phyloP scores from a whole-genome alignment of 2,113 vertebrate species.

The Ageneiosus marmoratus region DNA sequence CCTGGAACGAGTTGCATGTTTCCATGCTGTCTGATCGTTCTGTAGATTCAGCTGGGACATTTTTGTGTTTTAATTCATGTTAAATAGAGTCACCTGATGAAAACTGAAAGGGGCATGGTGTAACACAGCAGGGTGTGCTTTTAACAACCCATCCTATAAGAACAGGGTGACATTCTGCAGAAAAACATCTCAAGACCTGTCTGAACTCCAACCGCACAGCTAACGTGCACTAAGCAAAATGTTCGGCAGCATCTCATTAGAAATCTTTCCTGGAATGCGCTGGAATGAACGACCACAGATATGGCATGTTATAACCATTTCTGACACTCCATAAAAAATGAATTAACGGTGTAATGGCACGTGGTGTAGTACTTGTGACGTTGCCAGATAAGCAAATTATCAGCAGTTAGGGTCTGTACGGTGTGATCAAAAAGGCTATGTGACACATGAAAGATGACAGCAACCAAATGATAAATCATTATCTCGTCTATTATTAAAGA shows the following conservation, averaged over 20 bases:
- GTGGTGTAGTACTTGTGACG: slow-evolving; percentile 6
- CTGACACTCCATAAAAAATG: slow-evolving; percentile 32
- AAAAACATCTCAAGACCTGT: slow-evolving; percentile 1
- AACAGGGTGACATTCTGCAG: slow-evolving; percentile 3
- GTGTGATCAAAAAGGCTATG: neutral
- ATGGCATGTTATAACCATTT: slow-evolving; percentile 48
- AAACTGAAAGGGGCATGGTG: slow-evolving; percentile 73
- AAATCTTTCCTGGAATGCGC: neutral
- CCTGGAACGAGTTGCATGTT: slow-evolving; percentile 75
- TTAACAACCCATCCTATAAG: slow-evolving; percentile 40
- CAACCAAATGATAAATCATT: neutral
- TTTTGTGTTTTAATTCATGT: slow-evolving; percentile 81
- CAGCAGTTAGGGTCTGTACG: neutral
- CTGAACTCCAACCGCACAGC: neutral
- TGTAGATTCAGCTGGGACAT: slow-evolving; percentile 73
- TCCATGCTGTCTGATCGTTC: slow-evolving; percentile 75
- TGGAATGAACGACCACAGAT: slow-evolving; percentile 60
- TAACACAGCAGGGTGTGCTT: slow-evolving; percentile 66
- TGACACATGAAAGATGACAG: neutral
- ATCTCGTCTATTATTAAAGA: neutral
- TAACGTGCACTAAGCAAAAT: neutral
- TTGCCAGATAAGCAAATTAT: slow-evolving; percentile 17
- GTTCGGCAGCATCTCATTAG: neutral
- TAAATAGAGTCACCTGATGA: slow-evolving; percentile 81
- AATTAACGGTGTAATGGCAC: slow-evolving; percentile 34